Evolutionary conservation across 1,140 invertebrate genomes (phyloP).

Genomic region (Brachionus rotundiformis): DNA sequence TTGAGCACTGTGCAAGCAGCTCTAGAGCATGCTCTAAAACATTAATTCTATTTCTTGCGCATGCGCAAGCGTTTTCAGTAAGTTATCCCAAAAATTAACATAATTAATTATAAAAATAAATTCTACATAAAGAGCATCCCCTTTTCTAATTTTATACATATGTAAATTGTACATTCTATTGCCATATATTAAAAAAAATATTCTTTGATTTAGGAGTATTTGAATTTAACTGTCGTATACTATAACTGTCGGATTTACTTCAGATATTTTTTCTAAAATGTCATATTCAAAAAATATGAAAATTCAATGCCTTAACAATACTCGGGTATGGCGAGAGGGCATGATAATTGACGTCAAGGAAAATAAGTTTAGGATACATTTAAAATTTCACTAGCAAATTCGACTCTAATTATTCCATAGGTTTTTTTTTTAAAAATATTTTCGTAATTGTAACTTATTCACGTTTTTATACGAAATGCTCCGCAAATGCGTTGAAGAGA

Average conservation of each 20-base stretch:
- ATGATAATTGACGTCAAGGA: not conserved
- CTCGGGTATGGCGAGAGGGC: slow-evolving; percentile 6
- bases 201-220: not conserved
- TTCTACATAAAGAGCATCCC: not conserved
- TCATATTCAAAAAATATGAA: slow-evolving; percentile 1
- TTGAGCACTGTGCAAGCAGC: no score
- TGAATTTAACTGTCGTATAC: slow-evolving; percentile 2
- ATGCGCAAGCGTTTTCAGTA: not conserved
- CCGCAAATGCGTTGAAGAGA: not conserved
- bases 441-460: slow-evolving; percentile 5
- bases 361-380: not conserved
- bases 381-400: slow-evolving; percentile 30
- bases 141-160: not conserved
- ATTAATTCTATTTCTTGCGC: not conserved
- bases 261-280: not conserved
- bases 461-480: not conserved
- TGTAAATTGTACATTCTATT: slow-evolving; percentile 4
- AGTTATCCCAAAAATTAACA: not conserved
- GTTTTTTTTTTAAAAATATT: not conserved
- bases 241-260: no score
- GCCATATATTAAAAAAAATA: slow-evolving; percentile 2
- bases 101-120: slow-evolving; percentile 3
- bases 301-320: slow-evolving; percentile 19
- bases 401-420: slow-evolving; percentile 3
- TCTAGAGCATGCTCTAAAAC: not conserved